Percentiles rank a stretch among this genome's conserved stretches.
Evolutionary conservation across 2,888 invertebrate genomes (phyloP).

Genomic region (Helleia helle): DNA sequence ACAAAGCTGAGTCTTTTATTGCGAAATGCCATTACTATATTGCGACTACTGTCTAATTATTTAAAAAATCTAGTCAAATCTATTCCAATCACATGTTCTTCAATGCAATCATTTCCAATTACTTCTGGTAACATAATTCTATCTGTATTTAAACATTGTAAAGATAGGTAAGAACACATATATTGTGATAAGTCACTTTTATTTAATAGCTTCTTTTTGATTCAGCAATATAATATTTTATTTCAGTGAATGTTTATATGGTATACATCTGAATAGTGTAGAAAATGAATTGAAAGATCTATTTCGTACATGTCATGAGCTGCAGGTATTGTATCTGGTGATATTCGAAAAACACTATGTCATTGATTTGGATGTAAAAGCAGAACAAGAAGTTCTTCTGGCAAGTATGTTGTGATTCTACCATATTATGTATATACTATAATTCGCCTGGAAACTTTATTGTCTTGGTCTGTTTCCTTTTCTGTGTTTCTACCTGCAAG

Average conservation of each 20-base stretch:
- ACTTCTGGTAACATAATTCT: conserved; percentile 45
- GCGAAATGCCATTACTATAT: conserved; percentile 34
- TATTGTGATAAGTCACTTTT: not conserved
- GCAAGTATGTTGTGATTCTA: conserved; percentile 35
- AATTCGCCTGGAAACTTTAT: too few species aligned
- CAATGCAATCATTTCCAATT: conserved; percentile 39
- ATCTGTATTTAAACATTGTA: conserved; percentile 61
- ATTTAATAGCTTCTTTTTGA: not conserved
- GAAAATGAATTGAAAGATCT: conserved; percentile 50
- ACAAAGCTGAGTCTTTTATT: conserved; percentile 31
- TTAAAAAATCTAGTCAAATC: conserved; percentile 38
- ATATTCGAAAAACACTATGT: conserved; percentile 50
- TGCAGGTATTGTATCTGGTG: conserved; percentile 53
- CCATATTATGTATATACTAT: too few species aligned
- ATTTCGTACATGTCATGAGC: conserved; percentile 54
- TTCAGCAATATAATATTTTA: not conserved
- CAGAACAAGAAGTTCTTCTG: conserved; percentile 43
- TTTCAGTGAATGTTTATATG: conserved; percentile 53
- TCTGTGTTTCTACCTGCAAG: too few species aligned
- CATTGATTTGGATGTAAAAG: conserved; percentile 42
- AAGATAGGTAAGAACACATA: conserved; percentile 45
- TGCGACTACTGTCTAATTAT: conserved; percentile 39
- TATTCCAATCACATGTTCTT: conserved; percentile 32
- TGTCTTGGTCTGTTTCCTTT: too few species aligned
- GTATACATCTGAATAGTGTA: conserved; percentile 35